Evolutionary conservation across 2,888 invertebrate species (phyloP).

Genomic region (Gerris lacustris): DNA sequence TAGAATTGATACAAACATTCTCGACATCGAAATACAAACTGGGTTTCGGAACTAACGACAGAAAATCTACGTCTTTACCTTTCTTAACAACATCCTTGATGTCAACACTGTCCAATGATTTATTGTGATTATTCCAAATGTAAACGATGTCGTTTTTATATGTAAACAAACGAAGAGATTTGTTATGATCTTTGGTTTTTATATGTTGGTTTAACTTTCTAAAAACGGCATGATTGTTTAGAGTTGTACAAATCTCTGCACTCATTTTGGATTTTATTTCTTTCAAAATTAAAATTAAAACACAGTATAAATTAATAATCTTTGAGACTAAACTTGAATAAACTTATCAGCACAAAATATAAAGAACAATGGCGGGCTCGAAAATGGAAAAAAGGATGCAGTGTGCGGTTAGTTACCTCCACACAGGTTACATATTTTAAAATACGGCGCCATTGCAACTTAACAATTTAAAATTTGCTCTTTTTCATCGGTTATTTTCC

Average conservation of each 20-base stretch:
- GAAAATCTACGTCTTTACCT: constrained; percentile 9
- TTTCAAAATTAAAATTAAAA: too few species aligned
- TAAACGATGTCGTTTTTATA: constrained; percentile 54
- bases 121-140: constrained; percentile 52
- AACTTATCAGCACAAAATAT: too few species aligned
- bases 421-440: too few species aligned
- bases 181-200: constrained; percentile 13
- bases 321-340: too few species aligned
- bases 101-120: constrained; percentile 47
- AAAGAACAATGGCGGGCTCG: too few species aligned
- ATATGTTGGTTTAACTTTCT: constrained; percentile 5
- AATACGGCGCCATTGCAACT: too few species aligned
- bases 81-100: constrained; percentile 21
- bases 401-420: too few species aligned
- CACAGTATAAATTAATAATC: too few species aligned
- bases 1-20: constrained; percentile 50
- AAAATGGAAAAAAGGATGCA: too few species aligned
- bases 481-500: too few species aligned
- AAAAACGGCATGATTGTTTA: constrained; percentile 16
- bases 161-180: constrained; percentile 36
- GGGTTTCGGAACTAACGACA: constrained; percentile 50
- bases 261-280: constrained; percentile 3
- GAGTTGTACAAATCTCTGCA: constrained; percentile 10
- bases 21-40: constrained; percentile 59
- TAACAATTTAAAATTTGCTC: too few species aligned